Percentiles rank a stretch among this genome's conserved stretches.
phyloP scores from a whole-genome alignment of 2,113 vertebrate species.

The Macrotus californicus region DNA sequence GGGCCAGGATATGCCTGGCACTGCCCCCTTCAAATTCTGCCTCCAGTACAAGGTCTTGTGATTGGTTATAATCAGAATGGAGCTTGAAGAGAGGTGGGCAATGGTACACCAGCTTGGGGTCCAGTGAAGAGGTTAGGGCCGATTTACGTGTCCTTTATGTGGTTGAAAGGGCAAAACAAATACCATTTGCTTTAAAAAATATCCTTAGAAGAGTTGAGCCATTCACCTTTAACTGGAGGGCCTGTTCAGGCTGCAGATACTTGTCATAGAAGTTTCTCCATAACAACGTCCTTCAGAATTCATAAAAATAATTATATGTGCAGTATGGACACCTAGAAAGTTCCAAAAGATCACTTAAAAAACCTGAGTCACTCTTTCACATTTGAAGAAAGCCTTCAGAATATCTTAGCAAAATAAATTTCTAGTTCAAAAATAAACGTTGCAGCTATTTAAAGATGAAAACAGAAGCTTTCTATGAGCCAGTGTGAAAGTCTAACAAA shows the following conservation, averaged over 20 bases:
- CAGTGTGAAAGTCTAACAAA: constrained; percentile 32
- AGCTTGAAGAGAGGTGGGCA: not conserved
- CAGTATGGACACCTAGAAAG: constrained; percentile 48
- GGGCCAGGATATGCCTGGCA: not conserved
- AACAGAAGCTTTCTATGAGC: constrained; percentile 69
- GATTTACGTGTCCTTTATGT: not conserved
- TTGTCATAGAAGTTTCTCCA: not conserved
- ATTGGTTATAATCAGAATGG: not conserved
- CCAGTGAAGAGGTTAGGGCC: not conserved
- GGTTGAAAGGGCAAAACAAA: not conserved
- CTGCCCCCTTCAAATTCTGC: not conserved
- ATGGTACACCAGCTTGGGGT: not conserved
- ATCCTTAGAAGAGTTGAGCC: not conserved
- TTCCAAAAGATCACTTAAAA: constrained; percentile 46
- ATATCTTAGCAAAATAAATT: constrained; percentile 66
- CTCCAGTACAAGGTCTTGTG: not conserved
- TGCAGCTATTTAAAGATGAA: constrained; percentile 70
- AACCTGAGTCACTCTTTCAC: constrained; percentile 66
- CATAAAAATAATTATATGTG: not conserved
- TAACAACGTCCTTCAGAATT: not conserved
- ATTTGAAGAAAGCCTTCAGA: constrained; percentile 63
- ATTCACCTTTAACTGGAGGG: not conserved
- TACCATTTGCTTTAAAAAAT: not conserved
- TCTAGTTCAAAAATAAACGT: constrained; percentile 63
- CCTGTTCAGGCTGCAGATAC: not conserved